Evolutionary conservation across 2,113 vertebrate species (phyloP).

Genomic region (Xiphorhynchus elegans): DNA sequence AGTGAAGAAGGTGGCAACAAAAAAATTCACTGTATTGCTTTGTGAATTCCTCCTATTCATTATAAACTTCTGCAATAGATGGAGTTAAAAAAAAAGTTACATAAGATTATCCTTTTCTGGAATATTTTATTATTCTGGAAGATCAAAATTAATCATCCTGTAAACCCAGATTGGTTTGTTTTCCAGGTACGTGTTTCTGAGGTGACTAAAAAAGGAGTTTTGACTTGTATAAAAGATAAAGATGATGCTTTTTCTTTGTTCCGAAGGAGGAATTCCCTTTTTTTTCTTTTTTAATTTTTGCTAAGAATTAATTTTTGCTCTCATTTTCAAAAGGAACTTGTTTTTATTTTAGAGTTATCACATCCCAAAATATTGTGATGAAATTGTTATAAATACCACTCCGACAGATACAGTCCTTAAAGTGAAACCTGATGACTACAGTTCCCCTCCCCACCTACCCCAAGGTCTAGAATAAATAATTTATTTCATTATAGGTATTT

Average conservation of each 20-base stretch:
- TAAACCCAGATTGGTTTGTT: background rate
- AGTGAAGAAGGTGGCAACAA: background rate
- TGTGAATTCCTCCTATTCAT: background rate
- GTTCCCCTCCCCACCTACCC: background rate
- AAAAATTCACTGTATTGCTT: background rate
- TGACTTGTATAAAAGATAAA: background rate
- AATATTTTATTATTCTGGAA: background rate
- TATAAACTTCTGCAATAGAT: background rate
- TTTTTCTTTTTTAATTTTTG: background rate
- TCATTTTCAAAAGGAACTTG: background rate
- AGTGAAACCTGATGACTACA: background rate
- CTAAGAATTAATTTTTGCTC: background rate
- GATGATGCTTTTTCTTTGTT: background rate
- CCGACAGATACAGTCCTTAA: background rate
- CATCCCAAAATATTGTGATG: background rate
- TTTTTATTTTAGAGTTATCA: background rate
- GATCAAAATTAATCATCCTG: background rate
- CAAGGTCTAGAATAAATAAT: background rate
- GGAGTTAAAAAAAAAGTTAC: background rate
- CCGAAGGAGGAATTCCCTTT: background rate
- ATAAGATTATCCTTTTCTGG: background rate
- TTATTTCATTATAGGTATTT: background rate
- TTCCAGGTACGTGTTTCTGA: background rate
- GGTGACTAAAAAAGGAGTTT: background rate
- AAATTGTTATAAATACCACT: background rate